These are phyloP conservation scores for Scyliorhinus canicula DNA, from an alignment of 2,797 vertebrate species.

Conservation along the genomic window DNA sequence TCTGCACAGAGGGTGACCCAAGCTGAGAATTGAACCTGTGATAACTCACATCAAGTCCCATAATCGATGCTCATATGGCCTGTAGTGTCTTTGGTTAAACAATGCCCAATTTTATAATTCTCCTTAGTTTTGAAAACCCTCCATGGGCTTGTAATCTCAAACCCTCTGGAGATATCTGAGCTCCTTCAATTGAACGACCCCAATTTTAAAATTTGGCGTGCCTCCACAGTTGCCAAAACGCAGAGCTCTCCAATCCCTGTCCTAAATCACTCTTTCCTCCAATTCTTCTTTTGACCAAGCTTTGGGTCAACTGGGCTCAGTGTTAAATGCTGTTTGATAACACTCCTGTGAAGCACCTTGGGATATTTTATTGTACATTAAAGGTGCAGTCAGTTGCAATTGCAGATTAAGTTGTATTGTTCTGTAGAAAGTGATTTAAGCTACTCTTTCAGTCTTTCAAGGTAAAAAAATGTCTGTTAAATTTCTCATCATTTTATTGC, in stretches of 20 bases:
- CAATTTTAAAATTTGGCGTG: not conserved
- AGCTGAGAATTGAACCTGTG: no score
- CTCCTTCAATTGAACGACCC: not conserved
- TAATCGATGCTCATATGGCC: not conserved
- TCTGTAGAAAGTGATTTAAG: not conserved
- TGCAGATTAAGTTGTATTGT: no score
- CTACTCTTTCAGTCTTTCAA: not conserved
- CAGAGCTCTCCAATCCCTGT: not conserved
- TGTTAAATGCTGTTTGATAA: not conserved
- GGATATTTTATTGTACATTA: no score
- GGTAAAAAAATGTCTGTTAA: not conserved
- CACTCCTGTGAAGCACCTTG: no score
- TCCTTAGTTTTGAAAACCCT: no score
- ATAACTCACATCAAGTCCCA: not conserved
- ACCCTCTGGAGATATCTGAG: not conserved
- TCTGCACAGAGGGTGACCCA: no score
- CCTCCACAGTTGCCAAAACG: not conserved
- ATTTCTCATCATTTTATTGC: not conserved
- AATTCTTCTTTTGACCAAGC: not conserved
- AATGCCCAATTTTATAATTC: not conserved
- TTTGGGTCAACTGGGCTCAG: not conserved
- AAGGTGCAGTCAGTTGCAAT: no score
- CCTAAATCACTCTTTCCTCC: not conserved
- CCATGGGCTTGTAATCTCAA: not conserved
- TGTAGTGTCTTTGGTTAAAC: not conserved